phyloP scores from a whole-genome alignment of 2,797 vertebrate species.

The Emys orbicularis region DNA sequence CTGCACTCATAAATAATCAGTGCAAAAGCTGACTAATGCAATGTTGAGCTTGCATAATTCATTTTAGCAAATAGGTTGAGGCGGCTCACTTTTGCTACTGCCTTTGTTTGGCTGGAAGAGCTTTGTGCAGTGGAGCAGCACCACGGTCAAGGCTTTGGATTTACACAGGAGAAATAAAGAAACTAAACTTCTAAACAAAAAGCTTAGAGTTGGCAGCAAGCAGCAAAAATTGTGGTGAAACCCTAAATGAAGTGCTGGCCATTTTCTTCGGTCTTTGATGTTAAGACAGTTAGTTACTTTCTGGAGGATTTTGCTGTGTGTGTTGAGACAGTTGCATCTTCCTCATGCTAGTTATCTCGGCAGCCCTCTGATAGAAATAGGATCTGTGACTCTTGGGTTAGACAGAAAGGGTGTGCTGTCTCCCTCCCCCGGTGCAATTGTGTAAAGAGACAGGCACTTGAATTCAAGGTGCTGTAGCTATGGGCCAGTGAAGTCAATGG shows the following conservation, averaged over 20 bases:
- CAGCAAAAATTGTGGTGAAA: neutral
- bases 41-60: neutral
- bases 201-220: neutral
- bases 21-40: neutral
- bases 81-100: neutral
- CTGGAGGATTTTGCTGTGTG: neutral
- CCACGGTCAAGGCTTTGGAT: accelerated
- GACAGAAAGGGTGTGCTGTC: neutral
- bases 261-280: neutral
- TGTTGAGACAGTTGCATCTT: neutral
- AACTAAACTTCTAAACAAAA: neutral
- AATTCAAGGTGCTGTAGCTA: neutral
- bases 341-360: neutral
- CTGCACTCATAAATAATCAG: neutral
- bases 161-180: accelerated
- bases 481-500: neutral
- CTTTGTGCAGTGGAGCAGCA: neutral
- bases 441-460: neutral
- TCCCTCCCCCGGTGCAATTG: accelerated
- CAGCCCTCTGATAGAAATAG: accelerated
- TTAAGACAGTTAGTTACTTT: neutral
- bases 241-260: neutral
- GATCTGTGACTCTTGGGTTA: accelerated
- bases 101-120: accelerated
- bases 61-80: neutral